Evolutionary conservation across 2,888 invertebrate species (phyloP), one percentile per base, ranked within the genome.

Genomic region (Baronia brevicornis): DNA sequence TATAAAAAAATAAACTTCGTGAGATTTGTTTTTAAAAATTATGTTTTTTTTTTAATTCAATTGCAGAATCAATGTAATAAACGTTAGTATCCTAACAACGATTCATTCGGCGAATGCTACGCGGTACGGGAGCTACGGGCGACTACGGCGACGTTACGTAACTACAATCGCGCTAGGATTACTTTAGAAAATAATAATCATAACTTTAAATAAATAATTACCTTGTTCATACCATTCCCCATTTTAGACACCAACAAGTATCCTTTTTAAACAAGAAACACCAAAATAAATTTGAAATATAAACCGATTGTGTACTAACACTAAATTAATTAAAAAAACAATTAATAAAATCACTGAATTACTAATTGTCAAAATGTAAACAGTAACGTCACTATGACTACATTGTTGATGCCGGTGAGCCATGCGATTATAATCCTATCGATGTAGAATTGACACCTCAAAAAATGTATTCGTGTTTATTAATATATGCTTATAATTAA

Each of bases 221-320:
- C 94, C 92, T 93, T 94, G 82, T 94, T 94, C 94, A 94, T 94
- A 79, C 94, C 94, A 90, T 94, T 93, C 82, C 94, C 94, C 93
- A 94, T 72, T 49, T 61, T 70, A 48, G 50, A 38, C 36, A 48
- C 36, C 48, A 44, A 49, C 44, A 44, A 48, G 23, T 5, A 9
- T 15, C 8, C n/a, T 3, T 14, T 30, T 12, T 23, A 8, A 5
- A 22, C 22, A 11, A 27, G 2, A 53, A 51, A 46, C 41, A 47
- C 45, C 38, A 60, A 54, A 39, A 47, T 48, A 57, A 61, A 64
- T 22, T 29, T 43, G 44, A 27, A 51, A 63, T 47, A 60, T 59
- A 56, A 55, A 54, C 54, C 53, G 44, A 57, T 60, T 41, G 28
- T 48, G 38, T 50, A 48, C 44, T 57, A 62, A 61, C 56, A 51